These are phyloP conservation scores for Maconellicoccus hirsutus DNA, from an alignment of 1,140 invertebrate genomes.

Conservation along the genomic window DNA sequence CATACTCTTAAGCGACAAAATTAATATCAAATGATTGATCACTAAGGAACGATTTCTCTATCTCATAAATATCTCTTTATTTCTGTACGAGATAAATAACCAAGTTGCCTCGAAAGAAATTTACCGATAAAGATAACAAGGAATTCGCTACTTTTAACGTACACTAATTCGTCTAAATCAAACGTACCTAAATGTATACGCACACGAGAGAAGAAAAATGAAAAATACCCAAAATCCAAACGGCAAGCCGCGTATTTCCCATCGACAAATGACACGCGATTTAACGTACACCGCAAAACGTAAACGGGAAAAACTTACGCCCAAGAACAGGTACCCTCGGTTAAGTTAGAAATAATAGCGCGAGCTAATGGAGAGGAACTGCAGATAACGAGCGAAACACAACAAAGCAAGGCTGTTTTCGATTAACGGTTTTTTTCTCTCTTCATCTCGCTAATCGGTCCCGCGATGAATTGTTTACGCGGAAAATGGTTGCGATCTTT, in stretches of 20 bases:
- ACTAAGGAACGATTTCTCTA: too few species aligned
- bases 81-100: background rate
- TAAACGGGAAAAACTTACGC: background rate
- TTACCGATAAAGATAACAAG: background rate
- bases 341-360: slow-evolving; percentile 20
- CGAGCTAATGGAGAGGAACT: slow-evolving; percentile 15
- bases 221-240: background rate
- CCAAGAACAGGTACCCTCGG: background rate
- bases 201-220: background rate
- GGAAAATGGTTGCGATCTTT: background rate
- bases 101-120: background rate
- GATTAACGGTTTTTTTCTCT: slow-evolving; percentile 16
- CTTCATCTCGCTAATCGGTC: slow-evolving; percentile 16
- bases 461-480: slow-evolving; percentile 15
- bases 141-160: background rate
- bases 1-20: too few species aligned
- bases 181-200: background rate
- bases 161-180: background rate
- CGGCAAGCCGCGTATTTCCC: slow-evolving; percentile 18
- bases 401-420: slow-evolving; percentile 7
- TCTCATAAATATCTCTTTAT: background rate
- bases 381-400: slow-evolving; percentile 18
- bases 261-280: slow-evolving; percentile 22
- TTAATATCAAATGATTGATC: too few species aligned
- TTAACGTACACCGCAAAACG: background rate